phyloP scores from a whole-genome alignment of 1,140 invertebrate species.

The Drosophila pandora region DNA sequence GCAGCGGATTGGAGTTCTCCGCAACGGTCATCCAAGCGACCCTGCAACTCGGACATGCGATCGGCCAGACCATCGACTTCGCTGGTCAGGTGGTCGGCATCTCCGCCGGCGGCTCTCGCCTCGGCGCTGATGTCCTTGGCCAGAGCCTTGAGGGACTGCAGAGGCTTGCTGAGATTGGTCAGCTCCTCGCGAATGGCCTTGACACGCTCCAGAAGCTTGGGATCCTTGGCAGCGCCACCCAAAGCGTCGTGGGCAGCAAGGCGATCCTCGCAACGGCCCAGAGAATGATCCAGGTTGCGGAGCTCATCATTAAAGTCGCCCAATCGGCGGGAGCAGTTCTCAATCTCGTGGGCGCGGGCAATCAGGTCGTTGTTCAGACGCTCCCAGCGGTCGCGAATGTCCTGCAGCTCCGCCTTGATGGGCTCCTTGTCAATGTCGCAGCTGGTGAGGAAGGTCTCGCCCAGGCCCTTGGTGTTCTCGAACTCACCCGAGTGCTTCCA shows the following conservation, averaged over 20 bases:
- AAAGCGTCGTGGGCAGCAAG: constrained; percentile 91
- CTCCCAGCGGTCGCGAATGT: constrained; percentile 95
- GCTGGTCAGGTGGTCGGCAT: constrained; percentile 90
- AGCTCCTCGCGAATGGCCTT: constrained; percentile 91
- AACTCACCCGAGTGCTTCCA: constrained; percentile 96
- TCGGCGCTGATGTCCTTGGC: constrained; percentile 91
- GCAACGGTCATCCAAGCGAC: constrained; percentile 91
- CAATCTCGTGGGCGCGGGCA: constrained; percentile 89
- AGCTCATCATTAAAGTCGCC: constrained; percentile 94
- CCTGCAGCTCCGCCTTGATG: constrained; percentile 91
- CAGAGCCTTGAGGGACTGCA: constrained; percentile 88
- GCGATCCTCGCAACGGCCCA: constrained; percentile 95
- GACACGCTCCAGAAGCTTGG: constrained; percentile 92
- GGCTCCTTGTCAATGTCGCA: constrained; percentile 96
- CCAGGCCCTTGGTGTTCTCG: constrained; percentile 93
- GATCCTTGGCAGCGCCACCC: constrained; percentile 91
- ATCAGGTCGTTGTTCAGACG: constrained; percentile 92
- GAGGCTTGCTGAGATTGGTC: constrained; percentile 89
- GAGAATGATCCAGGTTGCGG: constrained; percentile 91
- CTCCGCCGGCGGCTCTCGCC: constrained; percentile 88
- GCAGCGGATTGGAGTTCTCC: constrained; percentile 93
- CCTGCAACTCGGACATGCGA: constrained; percentile 90
- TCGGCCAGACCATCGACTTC: constrained; percentile 92
- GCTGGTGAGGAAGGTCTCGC: constrained; percentile 92
- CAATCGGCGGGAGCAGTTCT: constrained; percentile 92